A percentile compares a stretch with the other conserved stretches of the same genome.
phyloP scores from a whole-genome alignment of 2,888 invertebrate genomes.

The Chrysotoxum bicinctum region DNA sequence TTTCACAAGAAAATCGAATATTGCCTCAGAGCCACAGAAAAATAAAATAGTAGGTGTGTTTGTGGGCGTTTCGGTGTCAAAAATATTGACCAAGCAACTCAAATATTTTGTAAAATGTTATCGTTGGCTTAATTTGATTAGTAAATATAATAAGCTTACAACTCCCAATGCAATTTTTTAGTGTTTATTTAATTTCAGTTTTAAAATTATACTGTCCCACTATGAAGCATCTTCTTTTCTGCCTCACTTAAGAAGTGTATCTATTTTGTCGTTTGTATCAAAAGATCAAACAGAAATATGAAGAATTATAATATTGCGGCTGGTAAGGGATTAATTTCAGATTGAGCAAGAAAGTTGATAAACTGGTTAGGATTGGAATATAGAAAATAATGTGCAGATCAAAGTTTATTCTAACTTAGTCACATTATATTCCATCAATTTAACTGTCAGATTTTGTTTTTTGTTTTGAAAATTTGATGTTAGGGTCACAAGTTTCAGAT shows the following conservation, averaged over 20 bases:
- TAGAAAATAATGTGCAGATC: not conserved
- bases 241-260: not conserved
- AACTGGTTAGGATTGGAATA: conserved; percentile 13
- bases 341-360: conserved; percentile 34
- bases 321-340: conserved; percentile 21
- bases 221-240: not conserved
- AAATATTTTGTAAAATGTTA: not conserved
- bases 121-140: not conserved
- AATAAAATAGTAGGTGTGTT: not conserved
- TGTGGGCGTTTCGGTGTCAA: not conserved
- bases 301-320: not conserved
- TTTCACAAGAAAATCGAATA: too few relatives aligned
- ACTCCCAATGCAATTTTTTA: not conserved
- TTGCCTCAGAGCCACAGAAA: too few relatives aligned
- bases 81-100: not conserved
- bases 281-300: conserved; percentile 12
- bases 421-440: not conserved
- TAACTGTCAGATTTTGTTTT: not conserved
- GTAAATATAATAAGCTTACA: not conserved
- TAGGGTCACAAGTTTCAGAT: conserved; percentile 19
- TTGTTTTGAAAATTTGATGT: not conserved
- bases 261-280: not conserved
- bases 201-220: not conserved
- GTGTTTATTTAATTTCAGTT: not conserved
- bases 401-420: not conserved